phyloP scores from a whole-genome alignment of 2,113 vertebrate species.

The Neoarius graeffei region DNA sequence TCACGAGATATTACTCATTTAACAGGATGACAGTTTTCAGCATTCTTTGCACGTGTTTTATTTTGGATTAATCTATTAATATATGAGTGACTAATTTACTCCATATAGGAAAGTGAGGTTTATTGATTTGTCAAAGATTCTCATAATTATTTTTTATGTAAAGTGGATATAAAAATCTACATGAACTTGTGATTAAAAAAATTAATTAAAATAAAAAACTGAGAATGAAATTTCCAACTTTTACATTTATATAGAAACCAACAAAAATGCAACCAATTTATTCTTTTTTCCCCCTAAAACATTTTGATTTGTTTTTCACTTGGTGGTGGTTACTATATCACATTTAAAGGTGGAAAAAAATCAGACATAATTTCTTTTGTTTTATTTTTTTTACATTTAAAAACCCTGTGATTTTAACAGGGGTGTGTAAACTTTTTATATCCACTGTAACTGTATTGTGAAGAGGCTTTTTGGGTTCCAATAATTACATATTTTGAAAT shows the following conservation, averaged over 20 bases:
- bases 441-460: no score
- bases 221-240: no score
- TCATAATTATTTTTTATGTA: not conserved
- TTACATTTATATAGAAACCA: not conserved
- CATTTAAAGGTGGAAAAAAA: no score
- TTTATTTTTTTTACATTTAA: no score
- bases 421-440: not conserved
- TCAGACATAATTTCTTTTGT: no score
- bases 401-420: no score
- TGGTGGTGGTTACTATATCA: no score
- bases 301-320: no score
- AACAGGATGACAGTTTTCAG: not conserved
- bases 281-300: no score
- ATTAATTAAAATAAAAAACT: no score
- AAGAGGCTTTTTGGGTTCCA: not conserved
- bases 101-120: not conserved
- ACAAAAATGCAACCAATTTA: not conserved
- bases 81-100: not conserved
- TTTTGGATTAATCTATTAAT: no score
- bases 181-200: not conserved
- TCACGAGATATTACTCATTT: not conserved
- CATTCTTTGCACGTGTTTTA: no score
- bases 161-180: not conserved
- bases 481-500: not conserved
- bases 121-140: not conserved